Percentiles rank a stretch among this genome's conserved stretches.
phyloP scores from a whole-genome alignment of 2,797 vertebrate species.

The Sebastes vulpes region DNA sequence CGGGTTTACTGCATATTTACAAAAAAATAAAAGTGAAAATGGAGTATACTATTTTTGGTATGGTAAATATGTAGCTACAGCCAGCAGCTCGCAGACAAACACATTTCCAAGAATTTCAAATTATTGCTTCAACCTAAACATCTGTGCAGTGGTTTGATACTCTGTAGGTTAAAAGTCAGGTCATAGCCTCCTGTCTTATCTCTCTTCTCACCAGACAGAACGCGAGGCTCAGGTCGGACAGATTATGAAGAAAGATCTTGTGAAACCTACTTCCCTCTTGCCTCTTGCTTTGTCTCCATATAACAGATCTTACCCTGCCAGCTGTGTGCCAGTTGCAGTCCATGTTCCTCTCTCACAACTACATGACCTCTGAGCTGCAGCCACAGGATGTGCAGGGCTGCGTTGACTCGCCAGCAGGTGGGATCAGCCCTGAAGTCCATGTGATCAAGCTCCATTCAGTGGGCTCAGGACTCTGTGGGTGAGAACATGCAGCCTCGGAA shows the following conservation, averaged over 20 bases:
- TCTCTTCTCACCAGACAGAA: background rate
- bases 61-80: no score
- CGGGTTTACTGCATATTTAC: background rate
- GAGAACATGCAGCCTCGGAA: conserved; percentile 32
- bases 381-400: conserved; percentile 82
- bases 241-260: background rate
- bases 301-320: conserved; percentile 75
- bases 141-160: background rate
- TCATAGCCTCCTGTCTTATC: background rate
- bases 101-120: background rate
- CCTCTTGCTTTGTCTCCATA: background rate
- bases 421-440: conserved; percentile 76
- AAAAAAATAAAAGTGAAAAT: background rate
- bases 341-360: conserved; percentile 81
- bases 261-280: background rate
- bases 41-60: background rate
- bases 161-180: background rate
- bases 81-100: background rate
- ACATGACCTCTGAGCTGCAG: conserved; percentile 83
- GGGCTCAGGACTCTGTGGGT: conserved; percentile 83
- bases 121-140: background rate
- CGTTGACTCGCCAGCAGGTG: background rate
- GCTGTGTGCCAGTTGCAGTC: conserved; percentile 79
- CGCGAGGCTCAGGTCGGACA: background rate
- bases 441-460: conserved; percentile 83